Evolutionary conservation across 2,888 invertebrate species (phyloP), one percentile per base, ranked within the genome.

Genomic region (Theretra japonica): DNA sequence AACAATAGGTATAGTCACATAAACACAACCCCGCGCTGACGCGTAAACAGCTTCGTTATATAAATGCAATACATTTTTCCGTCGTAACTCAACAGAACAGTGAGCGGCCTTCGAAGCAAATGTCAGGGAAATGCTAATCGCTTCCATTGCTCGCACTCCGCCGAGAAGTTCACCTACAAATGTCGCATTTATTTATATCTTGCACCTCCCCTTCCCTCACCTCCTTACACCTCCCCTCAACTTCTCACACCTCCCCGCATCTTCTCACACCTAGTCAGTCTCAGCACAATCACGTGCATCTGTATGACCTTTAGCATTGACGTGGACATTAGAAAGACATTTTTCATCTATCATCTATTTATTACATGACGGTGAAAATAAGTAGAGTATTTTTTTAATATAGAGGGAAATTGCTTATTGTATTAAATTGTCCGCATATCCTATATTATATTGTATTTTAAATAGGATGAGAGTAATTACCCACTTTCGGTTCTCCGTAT

Each of bases 111-210:
- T 91, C 84, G 76, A 79, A 77, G 79, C 76, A 92, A 93, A 93
- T 92, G 93, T 81, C 93, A 91, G 81, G 87, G 78, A 93, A 93
- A 93, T 93, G 93, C 92, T 93, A 93, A 93, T 92, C 80, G 89
- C 84, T 80, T 78, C 77, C 83, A 84, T 88, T 88, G 82, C 86
- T 86, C 85, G 86, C 88, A 86, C 89, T 85, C 82, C 79, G 74
- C 53, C 86, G 88, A 86, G 84, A 86, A 84, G 85, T 86, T 81
- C 82, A 83, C 77, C 82, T 77, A 82, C 82, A 82, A 84, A 86
- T 86, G 86, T 79, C 83, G 69, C 69, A 58, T 76, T 73, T 73
- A 72, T 77, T 62, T 74, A 72, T 70, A 69, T 62, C 62, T 72
- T 68, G 71, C 70, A 73, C 71, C 19, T 71, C 21, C 5, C 2